Evolutionary conservation across 2,113 vertebrate genomes (phyloP).

Genomic region (Ascaphus truei): DNA sequence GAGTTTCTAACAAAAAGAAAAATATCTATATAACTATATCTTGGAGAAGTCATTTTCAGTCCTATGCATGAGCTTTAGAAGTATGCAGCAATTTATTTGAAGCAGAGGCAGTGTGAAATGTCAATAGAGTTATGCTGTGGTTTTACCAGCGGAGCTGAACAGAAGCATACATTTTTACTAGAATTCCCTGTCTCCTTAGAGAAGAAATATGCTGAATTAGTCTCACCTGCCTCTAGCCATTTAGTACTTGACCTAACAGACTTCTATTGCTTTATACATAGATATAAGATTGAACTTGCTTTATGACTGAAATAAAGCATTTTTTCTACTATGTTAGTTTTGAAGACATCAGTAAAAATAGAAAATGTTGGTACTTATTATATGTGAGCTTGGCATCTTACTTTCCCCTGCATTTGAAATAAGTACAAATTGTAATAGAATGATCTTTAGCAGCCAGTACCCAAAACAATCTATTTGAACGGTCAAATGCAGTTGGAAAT

Average conservation of each 20-base stretch:
- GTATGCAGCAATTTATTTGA: conserved; percentile 32
- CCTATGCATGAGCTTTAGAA: conserved; percentile 26
- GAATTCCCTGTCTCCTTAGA: conserved; percentile 34
- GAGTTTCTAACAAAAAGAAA: conserved; percentile 21
- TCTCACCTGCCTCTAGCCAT: conserved; percentile 31
- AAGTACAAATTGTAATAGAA: background rate
- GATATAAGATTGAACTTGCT: conserved; percentile 15
- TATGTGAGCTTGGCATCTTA: conserved; percentile 10
- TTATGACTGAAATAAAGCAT: conserved; percentile 27
- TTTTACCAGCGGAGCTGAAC: conserved; percentile 31
- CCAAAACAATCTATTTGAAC: background rate
- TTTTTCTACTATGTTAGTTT: background rate
- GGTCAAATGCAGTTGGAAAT: background rate
- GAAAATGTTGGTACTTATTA: conserved; percentile 1
- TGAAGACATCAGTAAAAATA: conserved; percentile 18
- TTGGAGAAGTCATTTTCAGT: conserved; percentile 29
- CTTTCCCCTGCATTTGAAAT: background rate
- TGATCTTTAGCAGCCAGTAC: background rate
- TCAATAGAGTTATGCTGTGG: conserved; percentile 33
- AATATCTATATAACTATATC: conserved; percentile 32
- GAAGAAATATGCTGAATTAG: conserved; percentile 34
- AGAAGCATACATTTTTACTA: conserved; percentile 22
- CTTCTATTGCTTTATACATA: conserved; percentile 24
- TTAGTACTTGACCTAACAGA: conserved; percentile 29
- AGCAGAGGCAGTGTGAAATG: conserved; percentile 35